phyloP scores from a whole-genome alignment of 1,140 invertebrate genomes.

The Cyclargus thomasi region DNA sequence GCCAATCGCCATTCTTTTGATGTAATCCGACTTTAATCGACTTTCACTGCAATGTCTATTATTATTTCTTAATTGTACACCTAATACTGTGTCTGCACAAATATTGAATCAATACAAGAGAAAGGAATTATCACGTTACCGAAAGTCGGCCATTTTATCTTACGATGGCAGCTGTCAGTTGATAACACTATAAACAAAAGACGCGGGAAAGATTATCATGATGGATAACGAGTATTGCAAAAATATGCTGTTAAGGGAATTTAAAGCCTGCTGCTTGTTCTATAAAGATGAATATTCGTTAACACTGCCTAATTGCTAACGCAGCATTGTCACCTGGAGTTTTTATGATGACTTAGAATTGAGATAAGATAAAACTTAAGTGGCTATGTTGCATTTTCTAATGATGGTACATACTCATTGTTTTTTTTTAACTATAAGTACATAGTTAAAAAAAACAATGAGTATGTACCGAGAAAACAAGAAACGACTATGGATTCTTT shows the following conservation, averaged over 20 bases:
- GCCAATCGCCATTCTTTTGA: neutral
- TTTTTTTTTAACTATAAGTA: too few relatives aligned
- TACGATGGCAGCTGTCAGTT: conserved; percentile 46
- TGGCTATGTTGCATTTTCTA: neutral
- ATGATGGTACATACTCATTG: neutral
- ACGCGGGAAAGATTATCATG: conserved; percentile 29
- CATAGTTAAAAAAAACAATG: too few relatives aligned
- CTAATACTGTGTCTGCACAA: neutral
- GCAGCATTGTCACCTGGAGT: neutral
- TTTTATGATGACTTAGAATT: neutral
- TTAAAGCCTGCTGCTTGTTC: neutral
- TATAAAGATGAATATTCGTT: neutral
- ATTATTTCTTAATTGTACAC: conserved; percentile 2
- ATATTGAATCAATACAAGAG: conserved; percentile 20
- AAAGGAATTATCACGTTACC: conserved; percentile 33
- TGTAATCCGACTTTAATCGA: conserved; percentile 12
- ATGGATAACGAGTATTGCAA: conserved; percentile 30
- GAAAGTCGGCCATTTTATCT: conserved; percentile 33
- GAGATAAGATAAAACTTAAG: neutral
- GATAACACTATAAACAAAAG: conserved; percentile 39
- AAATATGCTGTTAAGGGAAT: neutral
- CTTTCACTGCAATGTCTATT: conserved; percentile 14
- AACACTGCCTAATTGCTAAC: neutral
- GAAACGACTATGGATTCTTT: too few relatives aligned
- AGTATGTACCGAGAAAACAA: too few relatives aligned